These are phyloP conservation scores for Aurelia sp. DNA, from an alignment of 30 jellyfish, hydroid and myxozoan genomes.

Conservation along the genomic window DNA sequence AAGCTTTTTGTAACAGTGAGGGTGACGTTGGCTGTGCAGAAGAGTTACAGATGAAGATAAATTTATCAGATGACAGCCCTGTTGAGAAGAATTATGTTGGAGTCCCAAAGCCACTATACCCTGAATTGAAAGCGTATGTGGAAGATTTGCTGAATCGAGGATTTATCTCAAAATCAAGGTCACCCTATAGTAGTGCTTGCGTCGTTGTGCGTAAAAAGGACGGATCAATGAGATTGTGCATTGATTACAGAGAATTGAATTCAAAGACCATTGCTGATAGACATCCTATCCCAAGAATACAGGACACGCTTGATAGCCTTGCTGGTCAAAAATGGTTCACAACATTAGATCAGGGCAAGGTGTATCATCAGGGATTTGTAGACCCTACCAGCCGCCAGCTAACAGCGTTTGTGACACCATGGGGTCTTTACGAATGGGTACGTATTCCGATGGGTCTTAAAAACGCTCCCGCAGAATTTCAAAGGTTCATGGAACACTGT, in stretches of 20 bases:
- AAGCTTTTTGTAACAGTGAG: constrained; percentile 20
- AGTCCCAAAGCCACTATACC: constrained; percentile 14
- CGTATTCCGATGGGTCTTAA: no score
- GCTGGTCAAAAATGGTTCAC: constrained; percentile 46
- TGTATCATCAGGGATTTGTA: not conserved
- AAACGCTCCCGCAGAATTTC: no score
- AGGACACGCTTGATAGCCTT: constrained; percentile 27
- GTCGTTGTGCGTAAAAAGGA: constrained; percentile 23
- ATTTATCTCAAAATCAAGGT: constrained; percentile 5
- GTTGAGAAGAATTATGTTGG: constrained; percentile 23
- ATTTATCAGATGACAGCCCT: constrained; percentile 29
- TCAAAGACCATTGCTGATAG: constrained; percentile 13
- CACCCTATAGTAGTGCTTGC: constrained; percentile 19
- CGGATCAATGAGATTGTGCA: constrained; percentile 37
- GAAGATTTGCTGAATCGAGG: constrained; percentile 46
- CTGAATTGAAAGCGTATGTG: constrained; percentile 27
- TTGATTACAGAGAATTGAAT: constrained; percentile 30
- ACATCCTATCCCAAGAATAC: constrained; percentile 39
- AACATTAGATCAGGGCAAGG: constrained; percentile 45
- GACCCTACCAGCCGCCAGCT: no score
- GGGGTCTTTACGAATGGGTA: no score
- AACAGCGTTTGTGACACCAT: no score
- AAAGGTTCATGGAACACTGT: no score
- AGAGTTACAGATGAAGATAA: constrained; percentile 23
- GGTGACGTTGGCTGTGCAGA: constrained; percentile 48